Evolutionary conservation across 1,140 invertebrate genomes (phyloP).

Genomic region (Galleria mellonella): DNA sequence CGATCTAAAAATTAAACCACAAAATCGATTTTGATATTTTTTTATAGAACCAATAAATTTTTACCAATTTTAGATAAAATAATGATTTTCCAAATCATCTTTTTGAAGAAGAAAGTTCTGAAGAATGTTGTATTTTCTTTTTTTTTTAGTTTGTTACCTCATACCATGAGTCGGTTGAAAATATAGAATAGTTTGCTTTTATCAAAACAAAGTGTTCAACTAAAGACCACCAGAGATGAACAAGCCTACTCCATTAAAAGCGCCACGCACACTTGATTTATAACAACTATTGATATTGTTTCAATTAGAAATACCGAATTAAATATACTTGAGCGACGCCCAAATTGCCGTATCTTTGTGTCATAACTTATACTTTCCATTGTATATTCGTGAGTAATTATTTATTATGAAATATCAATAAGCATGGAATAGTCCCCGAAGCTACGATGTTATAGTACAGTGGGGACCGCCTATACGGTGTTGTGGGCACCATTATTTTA

Average conservation of each 20-base stretch:
- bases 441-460: conserved; percentile 23
- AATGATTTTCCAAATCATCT: no score
- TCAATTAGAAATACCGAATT: conserved; percentile 66
- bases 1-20: no score
- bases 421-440: conserved; percentile 36
- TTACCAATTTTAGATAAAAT: no score
- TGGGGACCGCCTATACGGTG: conserved; percentile 44
- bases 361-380: conserved; percentile 42
- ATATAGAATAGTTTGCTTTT: no score
- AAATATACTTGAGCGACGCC: conserved; percentile 49
- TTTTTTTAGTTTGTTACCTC: no score
- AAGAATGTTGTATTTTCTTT: no score
- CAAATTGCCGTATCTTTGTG: conserved; percentile 50
- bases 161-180: no score
- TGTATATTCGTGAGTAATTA: conserved; percentile 15
- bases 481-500: conserved; percentile 41
- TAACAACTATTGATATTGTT: conserved; percentile 50
- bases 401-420: conserved; percentile 61
- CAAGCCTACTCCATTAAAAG: conserved; percentile 42
- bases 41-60: no score
- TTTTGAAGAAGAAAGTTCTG: no score
- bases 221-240: conserved; percentile 43
- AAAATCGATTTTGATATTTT: no score
- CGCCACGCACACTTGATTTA: conserved; percentile 40
- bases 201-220: no score